Base-by-base conservation (phyloP, 2,888 invertebrate species). In the Agrochola macilenta region DNA sequence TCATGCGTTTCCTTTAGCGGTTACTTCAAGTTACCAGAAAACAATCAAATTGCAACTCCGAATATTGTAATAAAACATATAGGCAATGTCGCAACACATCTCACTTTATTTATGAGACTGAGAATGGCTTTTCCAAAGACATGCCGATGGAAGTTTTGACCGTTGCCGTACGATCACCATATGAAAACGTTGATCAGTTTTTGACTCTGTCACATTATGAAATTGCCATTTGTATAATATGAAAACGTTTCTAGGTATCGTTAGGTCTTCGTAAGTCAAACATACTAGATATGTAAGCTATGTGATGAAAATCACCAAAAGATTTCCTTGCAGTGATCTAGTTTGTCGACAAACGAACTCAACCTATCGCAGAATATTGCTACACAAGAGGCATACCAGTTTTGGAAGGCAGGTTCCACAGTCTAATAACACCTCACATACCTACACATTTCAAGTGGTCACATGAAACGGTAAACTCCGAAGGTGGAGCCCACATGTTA, bases 391-490 rank as follows among this genome's bases (percentile, higher is more conserved):
- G 26, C 30, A n/a, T 1, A 49, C n/a, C 17, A 76, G 46, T 58
- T 64, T 76, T 20, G 43, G 58, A 65, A 69, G 58, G 35, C 52
- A 65, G 30, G 14, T 58, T 64, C 35, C 23, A 54, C 52, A 57
- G 60, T 14, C 61, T 69, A 61, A 69, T 72, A 82, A 82, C 60
- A 60, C 65, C 39, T 52, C n/a, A 81, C 81, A 84, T 84, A 74
- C 82, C 75, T 79, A 73, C 83, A 82, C 85, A 85, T 58, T 78
- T 68, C 49, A 49, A 85, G 84, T 85, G 85, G 69, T 69, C 81
- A 84, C 66, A 60, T 54, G 17, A 78, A 87, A 87, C 87, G 86
- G 87, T 87, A 87, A 79, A 84, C 64, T 43, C 69, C 66, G 58
- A 69, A 76, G 76, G 84, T 71, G 75, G 69, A 87, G 76, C 87